Evolutionary conservation across 1,140 invertebrate species (phyloP).

Genomic region (Aphelinus atriplicis): DNA sequence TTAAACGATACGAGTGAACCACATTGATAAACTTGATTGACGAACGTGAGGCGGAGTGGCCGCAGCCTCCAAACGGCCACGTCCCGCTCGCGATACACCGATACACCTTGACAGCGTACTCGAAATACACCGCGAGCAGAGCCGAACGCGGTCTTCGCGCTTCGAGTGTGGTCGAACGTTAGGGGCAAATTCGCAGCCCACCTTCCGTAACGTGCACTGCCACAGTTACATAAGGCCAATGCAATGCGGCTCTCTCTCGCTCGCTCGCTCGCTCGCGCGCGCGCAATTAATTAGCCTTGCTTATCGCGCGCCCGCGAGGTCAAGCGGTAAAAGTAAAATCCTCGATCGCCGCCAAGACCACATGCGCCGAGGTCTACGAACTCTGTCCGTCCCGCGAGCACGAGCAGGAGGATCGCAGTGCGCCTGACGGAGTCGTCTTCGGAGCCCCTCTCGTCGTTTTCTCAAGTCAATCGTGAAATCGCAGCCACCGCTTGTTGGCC

Average conservation of each 20-base stretch:
- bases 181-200: too few species aligned
- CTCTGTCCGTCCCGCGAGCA: neutral
- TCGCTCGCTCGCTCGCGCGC: neutral
- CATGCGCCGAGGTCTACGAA: slow-evolving; percentile 23
- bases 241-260: neutral
- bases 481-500: slow-evolving; percentile 11
- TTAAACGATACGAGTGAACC: too few species aligned
- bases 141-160: too few species aligned
- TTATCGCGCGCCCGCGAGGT: slow-evolving; percentile 35
- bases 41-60: too few species aligned
- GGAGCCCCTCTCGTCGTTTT: slow-evolving; percentile 31
- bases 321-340: slow-evolving; percentile 31
- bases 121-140: too few species aligned
- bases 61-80: too few species aligned
- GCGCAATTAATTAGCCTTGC: slow-evolving; percentile 40
- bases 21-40: too few species aligned
- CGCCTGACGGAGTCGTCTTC: neutral
- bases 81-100: neutral
- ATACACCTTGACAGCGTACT: neutral
- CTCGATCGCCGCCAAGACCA: neutral
- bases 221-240: slow-evolving; percentile 15
- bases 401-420: too few species aligned
- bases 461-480: slow-evolving; percentile 41
- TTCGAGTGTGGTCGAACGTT: too few species aligned
- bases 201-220: too few species aligned